These are phyloP conservation scores for Characodon lateralis DNA, from an alignment of 2,797 vertebrate genomes.

Conservation along the genomic window DNA sequence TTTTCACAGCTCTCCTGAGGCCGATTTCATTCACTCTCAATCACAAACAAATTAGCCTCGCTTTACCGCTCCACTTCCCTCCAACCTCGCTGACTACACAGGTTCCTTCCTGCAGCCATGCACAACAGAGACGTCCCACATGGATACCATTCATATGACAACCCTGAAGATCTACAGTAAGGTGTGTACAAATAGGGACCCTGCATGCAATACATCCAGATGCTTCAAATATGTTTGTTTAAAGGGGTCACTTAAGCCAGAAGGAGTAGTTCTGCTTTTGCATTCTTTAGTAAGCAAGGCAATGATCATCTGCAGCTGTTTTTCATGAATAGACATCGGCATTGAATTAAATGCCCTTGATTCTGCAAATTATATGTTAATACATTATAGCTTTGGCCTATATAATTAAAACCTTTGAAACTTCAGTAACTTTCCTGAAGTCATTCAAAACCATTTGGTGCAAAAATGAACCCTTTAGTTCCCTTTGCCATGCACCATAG, in stretches of 20 bases:
- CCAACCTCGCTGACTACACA: constrained; percentile 49
- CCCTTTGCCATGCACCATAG: background rate
- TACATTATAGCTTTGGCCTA: background rate
- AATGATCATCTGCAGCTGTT: background rate
- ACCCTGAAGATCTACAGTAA: constrained; percentile 6
- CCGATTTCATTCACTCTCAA: constrained; percentile 72
- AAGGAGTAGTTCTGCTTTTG: background rate
- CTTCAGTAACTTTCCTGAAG: background rate
- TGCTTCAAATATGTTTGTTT: background rate
- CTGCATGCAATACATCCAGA: background rate
- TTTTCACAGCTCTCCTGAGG: constrained; percentile 51
- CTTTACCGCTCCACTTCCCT: constrained; percentile 66
- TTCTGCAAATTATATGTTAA: background rate
- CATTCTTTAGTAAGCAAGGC: background rate
- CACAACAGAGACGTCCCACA: constrained; percentile 41
- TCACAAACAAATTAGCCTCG: constrained; percentile 74
- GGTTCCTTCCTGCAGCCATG: constrained; percentile 34
- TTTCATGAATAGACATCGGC: background rate
- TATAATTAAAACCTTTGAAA: background rate
- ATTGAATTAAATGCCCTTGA: background rate
- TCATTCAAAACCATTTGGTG: background rate
- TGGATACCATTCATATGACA: constrained; percentile 36
- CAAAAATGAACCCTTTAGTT: background rate
- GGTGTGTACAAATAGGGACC: constrained; percentile 8
- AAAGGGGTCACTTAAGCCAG: background rate